A percentile compares a stretch with the other conserved stretches of the same genome.
Conservation (phyloP, 2,888 invertebrate species). For the Adineta ricciae region DNA sequence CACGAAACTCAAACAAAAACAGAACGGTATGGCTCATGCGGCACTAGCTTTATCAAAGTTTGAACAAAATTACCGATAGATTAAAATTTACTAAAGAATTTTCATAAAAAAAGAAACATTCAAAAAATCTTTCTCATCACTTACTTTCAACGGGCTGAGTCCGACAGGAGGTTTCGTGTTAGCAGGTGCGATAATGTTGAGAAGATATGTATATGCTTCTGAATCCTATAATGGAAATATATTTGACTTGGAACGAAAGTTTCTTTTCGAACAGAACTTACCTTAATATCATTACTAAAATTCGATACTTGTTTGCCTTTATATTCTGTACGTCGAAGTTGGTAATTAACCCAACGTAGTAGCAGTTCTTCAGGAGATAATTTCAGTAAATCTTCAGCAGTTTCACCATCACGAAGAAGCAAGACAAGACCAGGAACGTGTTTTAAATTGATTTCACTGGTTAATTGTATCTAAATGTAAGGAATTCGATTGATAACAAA, state of each 20-base stretch:
- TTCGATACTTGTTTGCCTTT: constrained; percentile 67
- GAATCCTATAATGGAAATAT: constrained; percentile 56
- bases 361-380: constrained; percentile 80
- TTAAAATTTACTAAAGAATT: not conserved
- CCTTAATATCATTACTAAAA: constrained; percentile 79
- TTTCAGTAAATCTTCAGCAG: constrained; percentile 83
- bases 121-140: constrained; percentile 36
- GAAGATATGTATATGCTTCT: constrained; percentile 80
- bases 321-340: constrained; percentile 73
- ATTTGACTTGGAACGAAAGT: not conserved
- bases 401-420: constrained; percentile 67
- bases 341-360: constrained; percentile 96
- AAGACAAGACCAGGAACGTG: constrained; percentile 90
- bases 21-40: not conserved
- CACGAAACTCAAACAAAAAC: not conserved
- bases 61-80: not conserved
- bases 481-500: not conserved
- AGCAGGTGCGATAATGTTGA: constrained; percentile 84
- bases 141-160: constrained; percentile 68
- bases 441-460: constrained; percentile 92
- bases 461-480: constrained; percentile 53
- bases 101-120: not conserved
- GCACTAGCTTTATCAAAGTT: not conserved
- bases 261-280: not conserved
- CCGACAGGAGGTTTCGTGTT: constrained; percentile 63